Percentiles rank a stretch among this genome's conserved stretches.
Conservation (phyloP, 2,113 vertebrate genomes). For the Clarias magur region DNA sequence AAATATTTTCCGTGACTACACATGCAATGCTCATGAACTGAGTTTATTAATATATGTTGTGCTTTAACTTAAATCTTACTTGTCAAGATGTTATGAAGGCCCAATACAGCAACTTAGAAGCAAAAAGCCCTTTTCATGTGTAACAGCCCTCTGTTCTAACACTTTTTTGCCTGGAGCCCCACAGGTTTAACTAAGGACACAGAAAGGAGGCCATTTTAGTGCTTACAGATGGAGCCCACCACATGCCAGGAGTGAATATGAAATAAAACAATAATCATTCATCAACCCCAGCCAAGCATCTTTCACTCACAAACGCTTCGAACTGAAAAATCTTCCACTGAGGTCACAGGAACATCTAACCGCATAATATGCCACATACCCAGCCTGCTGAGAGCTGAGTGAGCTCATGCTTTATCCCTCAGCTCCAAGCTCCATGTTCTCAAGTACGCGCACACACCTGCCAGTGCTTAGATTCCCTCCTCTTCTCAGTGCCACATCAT, state of each 20-base stretch:
- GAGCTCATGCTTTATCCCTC: conserved; percentile 50
- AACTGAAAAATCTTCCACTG: conserved; percentile 42
- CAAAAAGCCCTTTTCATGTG: background rate
- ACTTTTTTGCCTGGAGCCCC: conserved; percentile 13
- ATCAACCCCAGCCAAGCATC: conserved; percentile 37
- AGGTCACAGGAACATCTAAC: conserved; percentile 45
- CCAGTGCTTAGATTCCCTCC: conserved; percentile 47
- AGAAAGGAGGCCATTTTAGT: conserved; percentile 34
- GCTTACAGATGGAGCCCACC: conserved; percentile 49
- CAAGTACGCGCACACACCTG: conserved; percentile 46
- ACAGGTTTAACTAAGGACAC: conserved; percentile 49
- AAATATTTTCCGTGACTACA: conserved; percentile 5
- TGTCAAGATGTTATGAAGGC: background rate
- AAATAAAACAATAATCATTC: conserved; percentile 53
- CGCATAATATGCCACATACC: conserved; percentile 46
- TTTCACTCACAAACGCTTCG: conserved; percentile 31
- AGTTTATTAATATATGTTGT: background rate
- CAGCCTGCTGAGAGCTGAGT: conserved; percentile 45
- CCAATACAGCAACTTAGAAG: background rate
- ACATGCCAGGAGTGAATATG: conserved; percentile 48
- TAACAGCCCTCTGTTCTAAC: conserved; percentile 6
- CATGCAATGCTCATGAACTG: background rate
- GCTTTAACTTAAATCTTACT: background rate
- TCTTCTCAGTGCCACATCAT: conserved; percentile 39
- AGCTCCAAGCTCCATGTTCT: conserved; percentile 28